phyloP scores from a whole-genome alignment of 2,888 invertebrate species.

The Rhodophaea formosa region DNA sequence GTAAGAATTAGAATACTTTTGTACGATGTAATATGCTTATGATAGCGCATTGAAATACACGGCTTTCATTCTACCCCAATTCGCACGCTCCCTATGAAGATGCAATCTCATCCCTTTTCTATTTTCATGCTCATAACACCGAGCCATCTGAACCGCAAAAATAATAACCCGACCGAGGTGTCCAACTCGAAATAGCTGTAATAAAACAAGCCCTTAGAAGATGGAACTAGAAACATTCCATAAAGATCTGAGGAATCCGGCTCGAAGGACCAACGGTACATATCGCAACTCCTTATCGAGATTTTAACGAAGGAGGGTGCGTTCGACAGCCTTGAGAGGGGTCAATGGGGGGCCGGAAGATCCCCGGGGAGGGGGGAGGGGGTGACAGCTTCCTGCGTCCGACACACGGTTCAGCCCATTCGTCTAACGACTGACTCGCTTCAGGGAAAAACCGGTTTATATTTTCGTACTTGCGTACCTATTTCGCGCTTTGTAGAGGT shows the following conservation, averaged over 20 bases:
- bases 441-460: conserved; percentile 45
- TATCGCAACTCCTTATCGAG: conserved; percentile 49
- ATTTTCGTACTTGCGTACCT: conserved; percentile 38
- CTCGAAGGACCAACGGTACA: conserved; percentile 38
- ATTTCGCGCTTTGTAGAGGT: conserved; percentile 3
- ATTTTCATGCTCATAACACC: not conserved
- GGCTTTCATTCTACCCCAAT: not conserved
- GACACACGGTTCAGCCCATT: conserved; percentile 56
- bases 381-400: conserved; percentile 49
- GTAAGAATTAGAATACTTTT: no score
- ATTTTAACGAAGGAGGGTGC: conserved; percentile 71
- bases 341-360: conserved; percentile 42
- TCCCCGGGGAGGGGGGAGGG: conserved; percentile 34
- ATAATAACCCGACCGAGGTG: conserved; percentile 10
- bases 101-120: not conserved
- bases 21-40: no score
- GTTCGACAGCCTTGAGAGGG: conserved; percentile 59
- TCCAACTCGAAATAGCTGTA: conserved; percentile 7
- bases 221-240: conserved; percentile 23
- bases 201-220: conserved; percentile 12
- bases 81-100: not conserved
- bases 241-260: conserved; percentile 42
- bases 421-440: conserved; percentile 61
- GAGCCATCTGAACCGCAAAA: conserved; percentile 7
- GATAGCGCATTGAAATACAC: no score